These are phyloP conservation scores for Psittacula derbiana DNA, from an alignment of 2,797 vertebrate species.

Conservation along the genomic window DNA sequence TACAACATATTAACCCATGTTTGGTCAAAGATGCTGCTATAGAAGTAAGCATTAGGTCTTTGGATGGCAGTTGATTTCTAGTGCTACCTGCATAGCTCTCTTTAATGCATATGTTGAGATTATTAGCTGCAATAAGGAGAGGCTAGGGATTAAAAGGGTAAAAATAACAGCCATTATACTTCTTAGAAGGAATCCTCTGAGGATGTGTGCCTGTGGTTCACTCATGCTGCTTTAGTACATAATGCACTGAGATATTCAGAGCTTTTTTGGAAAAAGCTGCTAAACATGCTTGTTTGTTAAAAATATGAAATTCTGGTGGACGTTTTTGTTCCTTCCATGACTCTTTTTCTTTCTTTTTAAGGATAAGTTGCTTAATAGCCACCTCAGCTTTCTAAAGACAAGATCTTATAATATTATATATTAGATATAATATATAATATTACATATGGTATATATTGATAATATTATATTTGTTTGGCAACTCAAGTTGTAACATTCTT, in stretches of 20 bases:
- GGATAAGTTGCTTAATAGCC: neutral
- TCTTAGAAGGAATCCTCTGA: slow-evolving; percentile 29
- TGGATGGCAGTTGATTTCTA: slow-evolving; percentile 8
- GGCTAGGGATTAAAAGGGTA: slow-evolving; percentile 44
- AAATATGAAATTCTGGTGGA: neutral
- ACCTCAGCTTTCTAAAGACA: neutral
- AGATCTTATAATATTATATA: neutral
- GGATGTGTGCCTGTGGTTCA: neutral
- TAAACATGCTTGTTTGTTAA: neutral
- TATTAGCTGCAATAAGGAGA: slow-evolving; percentile 31
- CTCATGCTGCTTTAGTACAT: neutral
- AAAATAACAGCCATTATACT: slow-evolving; percentile 47
- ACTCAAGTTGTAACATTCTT: neutral
- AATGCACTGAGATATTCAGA: neutral
- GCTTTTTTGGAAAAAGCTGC: neutral
- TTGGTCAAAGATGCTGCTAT: neutral
- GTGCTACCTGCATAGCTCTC: neutral
- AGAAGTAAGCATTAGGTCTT: neutral
- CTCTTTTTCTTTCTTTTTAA: neutral
- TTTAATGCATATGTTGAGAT: neutral
- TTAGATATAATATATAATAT: neutral
- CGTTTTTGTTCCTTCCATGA: neutral
- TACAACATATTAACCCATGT: neutral
- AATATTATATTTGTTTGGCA: neutral
- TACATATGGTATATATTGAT: neutral